Evolutionary conservation across 2,888 invertebrate species (phyloP), one percentile per base, ranked within the genome.

Genomic region (Schizotus pectinicornis): DNA sequence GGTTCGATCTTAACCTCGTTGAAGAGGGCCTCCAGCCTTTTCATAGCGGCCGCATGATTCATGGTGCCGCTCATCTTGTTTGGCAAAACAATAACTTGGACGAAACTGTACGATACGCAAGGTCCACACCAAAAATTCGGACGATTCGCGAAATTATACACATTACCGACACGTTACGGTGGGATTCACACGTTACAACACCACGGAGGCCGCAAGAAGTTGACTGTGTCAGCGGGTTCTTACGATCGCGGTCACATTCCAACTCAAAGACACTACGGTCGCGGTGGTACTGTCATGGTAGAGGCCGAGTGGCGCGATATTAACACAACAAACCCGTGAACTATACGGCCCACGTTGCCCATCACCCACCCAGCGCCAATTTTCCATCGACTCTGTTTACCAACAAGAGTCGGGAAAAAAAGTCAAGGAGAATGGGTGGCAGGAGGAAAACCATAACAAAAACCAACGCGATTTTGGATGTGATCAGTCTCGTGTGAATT

Each of bases 1-100:
- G 77, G 77, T 31, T 86, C 87, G 68, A 88, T 74, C 73, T 82
- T 86, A 69, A 87, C 84, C 71, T 85, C 87, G 62, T 83, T 83
- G 79, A 91, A 90, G 74, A 91, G 85, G 39, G 88, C 87, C 75
- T 90, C 90, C 71, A 91, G 80, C 67, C 89, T 86, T 69, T 86
- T 87, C 77, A 90, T 86, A 34, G 89, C 88, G 60, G 85, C 83
- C 55, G 85, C 86, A 71, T 87, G 87, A 76, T 86, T 86, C 57
- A 85, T 83, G 37, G 83, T 80, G n/a, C 76, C 73, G 51, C 74
- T 74, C 79, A 79, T 79, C 47, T 39, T 5, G n/a, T n/a, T n/a
- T n/a, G 22, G 5, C 5, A 22, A 22, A 22, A 22, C 5, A 22
- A 22, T 22, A 22, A 22, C 22, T 22, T 5, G 22, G 5, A 22